These are phyloP conservation scores for Aix galericulata DNA, from an alignment of 2,113 vertebrate species.

Conservation along the genomic window DNA sequence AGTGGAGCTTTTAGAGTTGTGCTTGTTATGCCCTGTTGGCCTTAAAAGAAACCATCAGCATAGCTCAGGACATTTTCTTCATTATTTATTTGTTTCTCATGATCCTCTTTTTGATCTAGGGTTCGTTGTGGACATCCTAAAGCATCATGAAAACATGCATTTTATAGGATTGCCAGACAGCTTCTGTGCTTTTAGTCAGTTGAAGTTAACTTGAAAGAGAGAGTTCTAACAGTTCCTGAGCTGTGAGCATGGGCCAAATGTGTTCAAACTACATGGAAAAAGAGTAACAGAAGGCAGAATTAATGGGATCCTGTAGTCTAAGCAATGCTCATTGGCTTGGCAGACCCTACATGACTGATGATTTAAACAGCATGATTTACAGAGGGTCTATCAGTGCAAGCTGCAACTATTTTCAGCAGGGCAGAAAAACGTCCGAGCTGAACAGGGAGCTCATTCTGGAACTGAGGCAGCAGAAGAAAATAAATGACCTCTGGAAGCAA, in stretches of 20 bases:
- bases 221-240: not conserved
- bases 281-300: not conserved
- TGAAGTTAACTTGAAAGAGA: not conserved
- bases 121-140: not conserved
- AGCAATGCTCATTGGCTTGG: not conserved
- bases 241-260: not conserved
- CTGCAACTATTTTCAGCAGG: not conserved
- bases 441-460: not conserved
- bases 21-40: not conserved
- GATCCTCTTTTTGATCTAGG: not conserved
- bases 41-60: not conserved
- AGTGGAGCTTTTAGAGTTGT: not conserved
- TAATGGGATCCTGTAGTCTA: not conserved
- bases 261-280: not conserved
- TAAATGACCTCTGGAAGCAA: not conserved
- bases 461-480: not conserved
- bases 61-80: not conserved
- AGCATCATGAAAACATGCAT: not conserved
- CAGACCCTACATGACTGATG: not conserved
- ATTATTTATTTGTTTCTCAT: not conserved
- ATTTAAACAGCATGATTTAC: not conserved
- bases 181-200: not conserved
- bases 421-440: not conserved
- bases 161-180: not conserved
- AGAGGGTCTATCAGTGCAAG: not conserved